Base-by-base conservation (phyloP, 2,113 vertebrate genomes). In the Ellobius talpinus region DNA sequence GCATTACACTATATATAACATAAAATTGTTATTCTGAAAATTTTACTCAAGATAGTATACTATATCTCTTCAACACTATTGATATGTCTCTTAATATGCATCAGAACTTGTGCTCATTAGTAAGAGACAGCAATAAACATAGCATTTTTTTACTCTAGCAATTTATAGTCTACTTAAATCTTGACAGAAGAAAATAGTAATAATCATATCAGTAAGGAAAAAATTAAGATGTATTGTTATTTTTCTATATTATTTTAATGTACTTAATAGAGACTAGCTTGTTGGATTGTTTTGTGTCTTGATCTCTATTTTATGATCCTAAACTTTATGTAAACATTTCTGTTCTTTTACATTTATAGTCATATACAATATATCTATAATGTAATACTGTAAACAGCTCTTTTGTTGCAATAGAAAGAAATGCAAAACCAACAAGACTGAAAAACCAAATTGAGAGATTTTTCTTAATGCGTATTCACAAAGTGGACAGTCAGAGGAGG, bases 111-210 rank as follows among this genome's bases (percentile, higher is more conserved):
- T 42, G 13, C 47, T 76, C 55, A 50, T 14, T 76, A 61, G 36
- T 70, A 85, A 73, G 90, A 88, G 7, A 68, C 26, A 92, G 72
- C 74, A 96, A 68, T 81, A 39, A 73, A 78, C 55, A 66, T 39
- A 66, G 16, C 1, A 21, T 29, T 55, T 70, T 85, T 3, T 4
- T 21, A 58, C 78, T 23, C 16, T 3, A 45, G 77, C 17, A 89
- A n/a, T n/a, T 26, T 96, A n/a, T 47, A 88, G 11, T 45, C 13
- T 39, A 1, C 31, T 92, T 29, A 70, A 9, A 1, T 33, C 87
- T 16, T 47, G 33, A 70, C 6, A 47, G 73, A 89, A 95, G 8
- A 33, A 87, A 90, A 23, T 7, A 39, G 11, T 10, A 5, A 24
- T 16, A 90, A 50, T n/a, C 63, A 24, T 42, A 85, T 31, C 21